These are phyloP conservation scores for Peromyscus maniculatus DNA, from an alignment of 2,113 vertebrate genomes.

Conservation along the genomic window DNA sequence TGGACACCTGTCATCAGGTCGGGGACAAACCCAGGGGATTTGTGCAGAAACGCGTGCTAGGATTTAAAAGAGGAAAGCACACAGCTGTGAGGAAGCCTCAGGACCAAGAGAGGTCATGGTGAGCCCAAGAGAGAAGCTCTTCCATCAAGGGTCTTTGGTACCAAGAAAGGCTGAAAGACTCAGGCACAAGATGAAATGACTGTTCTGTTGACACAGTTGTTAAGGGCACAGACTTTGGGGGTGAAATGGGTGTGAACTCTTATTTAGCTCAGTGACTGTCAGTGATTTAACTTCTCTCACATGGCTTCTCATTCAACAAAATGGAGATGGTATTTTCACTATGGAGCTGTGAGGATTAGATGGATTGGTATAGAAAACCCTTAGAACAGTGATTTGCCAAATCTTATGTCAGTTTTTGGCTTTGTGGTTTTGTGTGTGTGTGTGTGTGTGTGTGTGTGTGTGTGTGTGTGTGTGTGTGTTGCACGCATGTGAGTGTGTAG, in stretches of 20 bases:
- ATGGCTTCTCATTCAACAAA: not conserved
- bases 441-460: not conserved
- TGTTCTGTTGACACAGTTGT: not conserved
- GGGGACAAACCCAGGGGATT: not conserved
- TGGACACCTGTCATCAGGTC: not conserved
- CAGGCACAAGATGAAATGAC: not conserved
- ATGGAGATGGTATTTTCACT: constrained; percentile 46
- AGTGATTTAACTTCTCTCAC: constrained; percentile 23
- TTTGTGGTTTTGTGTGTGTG: not conserved
- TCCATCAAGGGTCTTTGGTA: not conserved
- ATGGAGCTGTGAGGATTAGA: not conserved
- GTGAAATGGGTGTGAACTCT: not conserved
- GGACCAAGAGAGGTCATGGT: not conserved
- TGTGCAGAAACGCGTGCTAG: not conserved
- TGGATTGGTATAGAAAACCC: not conserved
- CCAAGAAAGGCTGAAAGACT: not conserved
- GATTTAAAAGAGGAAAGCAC: not conserved
- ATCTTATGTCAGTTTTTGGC: not conserved
- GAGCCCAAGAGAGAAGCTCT: not conserved
- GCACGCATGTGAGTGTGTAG: not conserved
- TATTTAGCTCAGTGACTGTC: not conserved
- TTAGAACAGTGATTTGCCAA: not conserved
- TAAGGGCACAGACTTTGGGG: not conserved
- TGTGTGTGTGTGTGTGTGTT: not conserved
- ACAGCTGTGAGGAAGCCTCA: not conserved